A percentile compares a stretch with the other conserved stretches of the same genome.
Evolutionary conservation across 2,113 vertebrate genomes (phyloP).

Genomic region (Oncorhynchus nerka): DNA sequence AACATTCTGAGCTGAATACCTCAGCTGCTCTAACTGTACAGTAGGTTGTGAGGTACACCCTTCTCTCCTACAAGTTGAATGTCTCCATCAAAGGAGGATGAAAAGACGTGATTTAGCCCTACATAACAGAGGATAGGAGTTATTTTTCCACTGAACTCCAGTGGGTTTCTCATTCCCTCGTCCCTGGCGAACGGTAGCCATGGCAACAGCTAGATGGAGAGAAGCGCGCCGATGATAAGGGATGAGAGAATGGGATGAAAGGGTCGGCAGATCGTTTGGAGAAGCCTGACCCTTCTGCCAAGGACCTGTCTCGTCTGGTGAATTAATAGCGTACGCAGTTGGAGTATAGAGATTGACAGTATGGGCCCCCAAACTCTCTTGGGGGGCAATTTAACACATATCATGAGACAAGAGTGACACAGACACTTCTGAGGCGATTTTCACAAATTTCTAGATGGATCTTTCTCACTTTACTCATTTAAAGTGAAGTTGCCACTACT

Average conservation of each 20-base stretch:
- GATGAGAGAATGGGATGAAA: slow-evolving; percentile 61
- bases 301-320: slow-evolving; percentile 59
- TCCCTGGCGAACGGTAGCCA: slow-evolving; percentile 56
- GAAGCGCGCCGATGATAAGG: slow-evolving; percentile 69
- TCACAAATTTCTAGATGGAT: slow-evolving; percentile 35
- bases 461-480: not conserved
- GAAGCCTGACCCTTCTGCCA: slow-evolving; percentile 66
- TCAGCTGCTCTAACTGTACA: slow-evolving; percentile 33
- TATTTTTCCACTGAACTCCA: slow-evolving; percentile 53
- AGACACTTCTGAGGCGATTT: slow-evolving; percentile 61
- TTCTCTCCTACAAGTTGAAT: slow-evolving; percentile 21
- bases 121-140: slow-evolving; percentile 61
- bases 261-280: slow-evolving; percentile 72
- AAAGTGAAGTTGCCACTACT: not conserved
- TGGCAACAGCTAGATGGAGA: slow-evolving; percentile 64
- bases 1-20: not conserved
- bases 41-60: slow-evolving; percentile 28
- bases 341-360: slow-evolving; percentile 66
- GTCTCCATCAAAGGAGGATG: slow-evolving; percentile 67
- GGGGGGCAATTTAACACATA: slow-evolving; percentile 68
- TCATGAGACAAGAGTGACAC: slow-evolving; percentile 51
- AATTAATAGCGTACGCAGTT: slow-evolving; percentile 69
- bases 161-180: slow-evolving; percentile 58
- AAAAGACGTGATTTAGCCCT: slow-evolving; percentile 64
- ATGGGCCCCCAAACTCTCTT: slow-evolving; percentile 49